A percentile compares a stretch with the other conserved stretches of the same genome.
These are phyloP conservation scores for Erebia palarica DNA, from an alignment of 2,888 invertebrate genomes.

Conservation along the genomic window DNA sequence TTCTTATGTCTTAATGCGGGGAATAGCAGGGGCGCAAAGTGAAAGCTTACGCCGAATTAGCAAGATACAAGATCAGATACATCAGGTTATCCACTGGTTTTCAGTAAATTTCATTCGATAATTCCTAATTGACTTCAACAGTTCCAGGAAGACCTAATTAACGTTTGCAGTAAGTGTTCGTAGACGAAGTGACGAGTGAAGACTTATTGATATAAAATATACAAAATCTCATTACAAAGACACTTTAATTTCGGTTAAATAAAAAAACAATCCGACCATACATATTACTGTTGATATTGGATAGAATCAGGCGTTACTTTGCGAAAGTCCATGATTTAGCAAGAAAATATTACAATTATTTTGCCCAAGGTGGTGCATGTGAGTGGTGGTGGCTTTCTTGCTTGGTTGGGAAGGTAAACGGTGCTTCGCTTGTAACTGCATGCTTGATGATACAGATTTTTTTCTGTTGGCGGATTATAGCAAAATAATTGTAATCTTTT, in stretches of 20 bases:
- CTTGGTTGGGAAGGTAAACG: too few species aligned
- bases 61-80: background rate
- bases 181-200: background rate
- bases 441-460: too few species aligned
- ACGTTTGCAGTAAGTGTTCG: background rate
- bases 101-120: background rate
- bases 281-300: background rate
- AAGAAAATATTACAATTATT: too few species aligned
- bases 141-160: too few species aligned
- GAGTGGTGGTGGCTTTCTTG: too few species aligned
- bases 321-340: too few species aligned
- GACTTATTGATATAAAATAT: constrained; percentile 11
- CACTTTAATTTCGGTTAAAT: background rate
- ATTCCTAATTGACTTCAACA: background rate
- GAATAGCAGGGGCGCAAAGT: constrained; percentile 17
- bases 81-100: background rate
- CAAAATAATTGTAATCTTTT: too few species aligned
- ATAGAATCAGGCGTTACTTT: too few species aligned
- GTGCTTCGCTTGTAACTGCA: too few species aligned
- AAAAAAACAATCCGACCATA: too few species aligned
- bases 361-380: too few species aligned
- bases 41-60: background rate
- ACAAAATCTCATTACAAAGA: background rate
- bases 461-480: too few species aligned
- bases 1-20: constrained; percentile 5